Evolutionary conservation across 2,113 vertebrate species (phyloP).

Genomic region (Ahaetulla prasina): DNA sequence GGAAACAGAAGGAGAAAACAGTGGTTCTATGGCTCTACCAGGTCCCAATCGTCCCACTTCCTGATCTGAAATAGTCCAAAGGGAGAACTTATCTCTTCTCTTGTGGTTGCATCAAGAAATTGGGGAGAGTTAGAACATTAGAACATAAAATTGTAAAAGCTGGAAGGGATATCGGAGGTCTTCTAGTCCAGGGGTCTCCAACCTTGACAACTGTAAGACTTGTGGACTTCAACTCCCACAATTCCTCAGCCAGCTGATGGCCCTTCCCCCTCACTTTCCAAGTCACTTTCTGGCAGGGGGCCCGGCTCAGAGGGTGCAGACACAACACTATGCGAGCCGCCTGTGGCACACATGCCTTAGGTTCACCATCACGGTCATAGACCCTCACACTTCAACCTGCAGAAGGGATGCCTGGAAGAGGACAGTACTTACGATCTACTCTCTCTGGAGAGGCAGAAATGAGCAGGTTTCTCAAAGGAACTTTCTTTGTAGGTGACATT

Average conservation of each 20-base stretch:
- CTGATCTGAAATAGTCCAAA: neutral
- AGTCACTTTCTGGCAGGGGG: too few species aligned
- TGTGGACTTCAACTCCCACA: too few species aligned
- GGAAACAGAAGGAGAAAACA: neutral
- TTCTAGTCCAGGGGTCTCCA: too few species aligned
- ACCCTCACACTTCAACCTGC: neutral
- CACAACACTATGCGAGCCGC: too few species aligned
- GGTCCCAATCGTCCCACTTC: neutral
- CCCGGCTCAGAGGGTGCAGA: too few species aligned
- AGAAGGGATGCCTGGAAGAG: slow-evolving; percentile 28
- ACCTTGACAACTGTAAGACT: too few species aligned
- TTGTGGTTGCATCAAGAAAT: neutral
- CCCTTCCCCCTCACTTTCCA: too few species aligned
- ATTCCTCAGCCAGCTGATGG: too few species aligned
- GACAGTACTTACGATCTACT: slow-evolving; percentile 45
- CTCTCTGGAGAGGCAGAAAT: neutral
- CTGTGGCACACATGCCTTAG: too few species aligned
- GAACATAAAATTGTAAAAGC: neutral
- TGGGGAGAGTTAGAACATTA: neutral
- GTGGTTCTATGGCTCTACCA: neutral
- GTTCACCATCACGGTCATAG: too few species aligned
- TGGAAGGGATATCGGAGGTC: neutral
- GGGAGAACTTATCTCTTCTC: neutral
- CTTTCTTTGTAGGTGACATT: slow-evolving; percentile 17
- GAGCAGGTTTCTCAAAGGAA: slow-evolving; percentile 9